Percentiles rank a stretch among this genome's conserved stretches.
Conservation (phyloP, 2,888 invertebrate genomes). For the Abscondita cerata region DNA sequence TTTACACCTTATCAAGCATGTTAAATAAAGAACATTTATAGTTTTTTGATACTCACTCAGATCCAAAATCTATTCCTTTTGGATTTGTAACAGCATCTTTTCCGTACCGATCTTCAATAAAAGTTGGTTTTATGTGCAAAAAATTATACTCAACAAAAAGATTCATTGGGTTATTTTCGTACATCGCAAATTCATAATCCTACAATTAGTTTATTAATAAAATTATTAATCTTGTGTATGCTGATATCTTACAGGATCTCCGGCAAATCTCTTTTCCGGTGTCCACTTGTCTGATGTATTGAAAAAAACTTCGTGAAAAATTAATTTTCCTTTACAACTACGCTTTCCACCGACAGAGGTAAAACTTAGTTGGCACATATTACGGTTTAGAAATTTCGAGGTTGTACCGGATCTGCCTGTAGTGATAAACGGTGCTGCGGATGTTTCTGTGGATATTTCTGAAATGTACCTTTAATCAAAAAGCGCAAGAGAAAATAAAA, state of each 20-base stretch:
- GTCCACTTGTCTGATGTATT: background rate
- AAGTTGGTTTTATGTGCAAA: conserved; percentile 55
- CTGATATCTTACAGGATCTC: background rate
- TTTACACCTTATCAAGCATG: too few relatives aligned
- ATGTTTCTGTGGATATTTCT: too few relatives aligned
- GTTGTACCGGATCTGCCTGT: too few relatives aligned
- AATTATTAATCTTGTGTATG: conserved; percentile 29
- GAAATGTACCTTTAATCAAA: too few relatives aligned
- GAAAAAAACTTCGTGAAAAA: background rate
- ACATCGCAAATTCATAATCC: conserved; percentile 66
- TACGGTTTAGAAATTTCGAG: background rate
- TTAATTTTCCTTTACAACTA: background rate
- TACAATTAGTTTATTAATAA: conserved; percentile 45
- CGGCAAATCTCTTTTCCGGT: background rate
- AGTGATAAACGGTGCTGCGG: background rate
- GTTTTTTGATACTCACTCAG: conserved; percentile 52
- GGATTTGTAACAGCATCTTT: conserved; percentile 35
- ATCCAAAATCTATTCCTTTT: conserved; percentile 54
- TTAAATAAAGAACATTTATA: too few relatives aligned
- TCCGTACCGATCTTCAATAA: conserved; percentile 43
- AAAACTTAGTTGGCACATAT: background rate
- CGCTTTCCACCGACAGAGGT: background rate
- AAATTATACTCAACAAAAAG: conserved; percentile 49
- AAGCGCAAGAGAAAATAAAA: too few relatives aligned
- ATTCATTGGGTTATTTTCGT: conserved; percentile 53